Conservation (phyloP, 2,888 invertebrate genomes). For the Malachius bipustulatus region DNA sequence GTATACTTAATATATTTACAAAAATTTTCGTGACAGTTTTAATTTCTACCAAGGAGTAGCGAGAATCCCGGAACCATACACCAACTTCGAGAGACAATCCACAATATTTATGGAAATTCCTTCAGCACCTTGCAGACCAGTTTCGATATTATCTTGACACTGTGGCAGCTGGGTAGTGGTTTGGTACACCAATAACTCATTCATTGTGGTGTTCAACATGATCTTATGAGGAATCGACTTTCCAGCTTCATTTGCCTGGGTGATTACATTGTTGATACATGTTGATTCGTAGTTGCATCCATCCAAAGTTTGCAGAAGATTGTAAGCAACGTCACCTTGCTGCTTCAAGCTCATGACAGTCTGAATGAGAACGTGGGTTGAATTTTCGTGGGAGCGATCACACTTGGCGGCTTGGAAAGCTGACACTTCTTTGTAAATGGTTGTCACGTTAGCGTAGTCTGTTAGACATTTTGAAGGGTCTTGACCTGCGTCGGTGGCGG, state of each 20-base stretch:
- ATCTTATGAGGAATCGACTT: neutral
- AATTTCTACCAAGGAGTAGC: too few relatives aligned
- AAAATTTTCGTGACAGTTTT: too few relatives aligned
- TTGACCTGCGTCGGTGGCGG: neutral
- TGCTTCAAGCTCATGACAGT: neutral
- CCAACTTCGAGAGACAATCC: neutral
- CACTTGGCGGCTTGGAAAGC: neutral
- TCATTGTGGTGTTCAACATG: neutral
- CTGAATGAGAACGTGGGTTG: neutral
- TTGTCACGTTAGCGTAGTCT: neutral
- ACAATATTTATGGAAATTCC: neutral
- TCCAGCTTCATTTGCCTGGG: neutral
- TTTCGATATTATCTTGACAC: neutral
- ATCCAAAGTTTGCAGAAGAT: slow-evolving; percentile 1
- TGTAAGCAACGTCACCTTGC: neutral
- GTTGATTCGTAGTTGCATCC: neutral
- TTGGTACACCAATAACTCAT: neutral
- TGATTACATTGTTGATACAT: slow-evolving; percentile 2
- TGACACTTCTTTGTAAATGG: neutral
- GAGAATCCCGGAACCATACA: too few relatives aligned
- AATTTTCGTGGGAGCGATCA: neutral
- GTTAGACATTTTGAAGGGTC: neutral
- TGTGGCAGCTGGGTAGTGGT: neutral
- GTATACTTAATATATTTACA: too few relatives aligned
- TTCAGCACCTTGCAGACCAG: neutral